These are phyloP conservation scores for Drosophila athabasca DNA, from an alignment of 1,140 invertebrate species.

Conservation along the genomic window DNA sequence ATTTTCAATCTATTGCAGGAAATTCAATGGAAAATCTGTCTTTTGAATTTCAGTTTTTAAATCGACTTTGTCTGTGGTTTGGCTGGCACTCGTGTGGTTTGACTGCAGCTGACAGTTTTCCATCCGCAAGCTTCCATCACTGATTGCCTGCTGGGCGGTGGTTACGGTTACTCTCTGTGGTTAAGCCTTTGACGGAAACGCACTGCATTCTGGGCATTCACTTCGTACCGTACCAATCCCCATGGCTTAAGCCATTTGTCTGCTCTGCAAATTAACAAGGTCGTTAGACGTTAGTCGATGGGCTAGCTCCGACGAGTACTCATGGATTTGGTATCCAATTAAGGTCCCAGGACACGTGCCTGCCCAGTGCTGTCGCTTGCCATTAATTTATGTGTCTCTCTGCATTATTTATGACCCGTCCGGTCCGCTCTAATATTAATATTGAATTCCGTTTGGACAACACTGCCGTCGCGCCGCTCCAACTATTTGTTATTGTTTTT, in stretches of 20 bases:
- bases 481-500: conserved; percentile 23
- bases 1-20: neutral
- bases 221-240: neutral
- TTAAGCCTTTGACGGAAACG: conserved; percentile 6
- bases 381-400: conserved; percentile 20
- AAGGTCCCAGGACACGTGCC: conserved; percentile 10
- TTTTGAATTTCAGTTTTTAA: conserved; percentile 28
- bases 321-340: conserved; percentile 7
- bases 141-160: conserved; percentile 30
- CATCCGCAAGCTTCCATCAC: conserved; percentile 23
- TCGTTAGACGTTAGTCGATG: conserved; percentile 1
- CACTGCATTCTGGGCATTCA: neutral
- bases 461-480: neutral
- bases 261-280: neutral
- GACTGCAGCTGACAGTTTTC: conserved; percentile 29
- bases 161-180: conserved; percentile 8
- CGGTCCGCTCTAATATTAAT: conserved; percentile 37
- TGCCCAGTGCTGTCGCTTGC: conserved; percentile 6
- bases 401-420: conserved; percentile 18
- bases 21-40: neutral
- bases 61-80: conserved; percentile 37
- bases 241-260: no score
- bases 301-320: no score
- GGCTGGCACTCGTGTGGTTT: conserved; percentile 39
- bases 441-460: conserved; percentile 21